A percentile compares a stretch with the other conserved stretches of the same genome.
phyloP scores from a whole-genome alignment of 2,888 invertebrate genomes.

The Apamea monoglypha region DNA sequence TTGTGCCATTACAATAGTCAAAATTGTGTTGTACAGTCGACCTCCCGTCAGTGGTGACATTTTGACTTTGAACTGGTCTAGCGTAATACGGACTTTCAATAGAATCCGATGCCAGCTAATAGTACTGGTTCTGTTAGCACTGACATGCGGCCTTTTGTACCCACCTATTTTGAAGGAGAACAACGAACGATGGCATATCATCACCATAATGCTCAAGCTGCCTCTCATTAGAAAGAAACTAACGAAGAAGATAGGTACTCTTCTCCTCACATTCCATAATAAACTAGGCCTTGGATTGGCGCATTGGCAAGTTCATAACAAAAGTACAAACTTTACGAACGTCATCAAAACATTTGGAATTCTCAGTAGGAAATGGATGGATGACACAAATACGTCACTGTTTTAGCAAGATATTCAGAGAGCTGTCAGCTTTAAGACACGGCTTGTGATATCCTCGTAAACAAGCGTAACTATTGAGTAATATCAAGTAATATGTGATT shows the following conservation, averaged over 20 bases:
- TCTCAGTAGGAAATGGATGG: neutral
- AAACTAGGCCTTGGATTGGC: slow-evolving; percentile 4
- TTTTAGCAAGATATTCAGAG: slow-evolving; percentile 32
- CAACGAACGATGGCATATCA: neutral
- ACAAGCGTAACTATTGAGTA: neutral
- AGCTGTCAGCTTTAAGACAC: neutral
- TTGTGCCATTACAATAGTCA: neutral
- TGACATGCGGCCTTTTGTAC: neutral
- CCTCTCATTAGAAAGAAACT: neutral
- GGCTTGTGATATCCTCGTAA: slow-evolving; percentile 3
- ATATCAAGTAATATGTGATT: slow-evolving; percentile 3
- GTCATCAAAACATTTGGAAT: slow-evolving; percentile 15
- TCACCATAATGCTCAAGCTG: neutral
- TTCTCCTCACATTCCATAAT: neutral
- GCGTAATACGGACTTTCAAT: neutral
- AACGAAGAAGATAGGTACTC: neutral
- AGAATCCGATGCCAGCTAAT: neutral
- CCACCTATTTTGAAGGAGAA: neutral
- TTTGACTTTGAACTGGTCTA: neutral
- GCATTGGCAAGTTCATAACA: neutral
- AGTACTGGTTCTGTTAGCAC: neutral
- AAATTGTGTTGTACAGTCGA: neutral
- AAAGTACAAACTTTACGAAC: neutral
- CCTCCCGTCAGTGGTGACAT: neutral
- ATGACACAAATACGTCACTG: slow-evolving; percentile 27